Percentiles rank a stretch among this genome's conserved stretches.
These are phyloP conservation scores for Acanthacorydalis orientalis DNA, from an alignment of 2,888 invertebrate species.

Conservation along the genomic window DNA sequence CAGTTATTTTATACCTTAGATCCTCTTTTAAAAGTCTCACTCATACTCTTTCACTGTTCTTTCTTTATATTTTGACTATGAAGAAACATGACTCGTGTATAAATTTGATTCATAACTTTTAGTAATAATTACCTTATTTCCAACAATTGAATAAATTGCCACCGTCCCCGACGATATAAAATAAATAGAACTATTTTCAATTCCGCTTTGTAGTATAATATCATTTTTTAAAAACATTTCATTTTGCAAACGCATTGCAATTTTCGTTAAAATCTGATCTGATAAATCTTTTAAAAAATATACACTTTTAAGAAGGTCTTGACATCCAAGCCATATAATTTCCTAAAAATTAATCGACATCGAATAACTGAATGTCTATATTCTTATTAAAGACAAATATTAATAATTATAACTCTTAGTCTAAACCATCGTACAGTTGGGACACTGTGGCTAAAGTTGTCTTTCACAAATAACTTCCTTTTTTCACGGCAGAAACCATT, in stretches of 20 bases:
- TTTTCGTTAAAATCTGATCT: conserved; percentile 18
- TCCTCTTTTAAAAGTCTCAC: too few species aligned
- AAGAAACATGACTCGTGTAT: too few species aligned
- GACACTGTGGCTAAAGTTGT: too few species aligned
- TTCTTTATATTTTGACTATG: too few species aligned
- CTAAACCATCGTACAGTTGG: too few species aligned
- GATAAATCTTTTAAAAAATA: conserved; percentile 29
- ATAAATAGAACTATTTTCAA: conserved; percentile 21
- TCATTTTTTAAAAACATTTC: conserved; percentile 26
- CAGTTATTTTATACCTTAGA: too few species aligned
- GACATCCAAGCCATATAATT: conserved; percentile 30
- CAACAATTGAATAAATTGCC: conserved; percentile 23
- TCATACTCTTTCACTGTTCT: too few species aligned
- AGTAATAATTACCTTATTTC: conserved; percentile 19
- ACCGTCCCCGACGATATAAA: conserved; percentile 27
- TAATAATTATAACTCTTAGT: too few species aligned
- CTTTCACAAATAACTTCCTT: too few species aligned
- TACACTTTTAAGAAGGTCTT: conserved; percentile 30
- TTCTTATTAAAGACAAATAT: too few species aligned
- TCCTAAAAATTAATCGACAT: conserved; percentile 16
- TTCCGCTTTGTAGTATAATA: conserved; percentile 22
- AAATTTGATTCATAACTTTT: not conserved
- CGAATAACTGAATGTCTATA: too few species aligned
- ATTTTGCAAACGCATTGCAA: conserved; percentile 12
- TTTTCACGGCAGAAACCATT: too few species aligned